Evolutionary conservation across 2,888 invertebrate species (phyloP).

Genomic region (Isoperla grammatica): DNA sequence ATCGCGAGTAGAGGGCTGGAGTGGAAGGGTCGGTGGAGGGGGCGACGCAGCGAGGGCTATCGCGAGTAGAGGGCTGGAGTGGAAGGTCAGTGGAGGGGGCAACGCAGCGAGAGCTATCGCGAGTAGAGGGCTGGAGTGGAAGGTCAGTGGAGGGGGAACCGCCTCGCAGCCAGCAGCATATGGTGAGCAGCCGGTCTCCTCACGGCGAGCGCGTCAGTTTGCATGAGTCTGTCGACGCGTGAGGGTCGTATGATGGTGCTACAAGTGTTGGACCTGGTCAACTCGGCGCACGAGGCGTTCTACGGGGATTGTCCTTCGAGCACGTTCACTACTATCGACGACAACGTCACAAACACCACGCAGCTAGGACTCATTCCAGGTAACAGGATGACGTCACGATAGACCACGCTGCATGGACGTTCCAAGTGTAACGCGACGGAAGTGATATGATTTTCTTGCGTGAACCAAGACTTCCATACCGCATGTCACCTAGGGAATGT

Average conservation of each 20-base stretch:
- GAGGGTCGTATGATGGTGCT: slow-evolving; percentile 54
- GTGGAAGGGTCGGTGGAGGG: too few relatives aligned
- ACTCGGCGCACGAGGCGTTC: slow-evolving; percentile 63
- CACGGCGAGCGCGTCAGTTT: slow-evolving; percentile 39
- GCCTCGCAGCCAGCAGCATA: slow-evolving; percentile 22
- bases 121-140: too few relatives aligned
- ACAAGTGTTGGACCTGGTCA: slow-evolving; percentile 61
- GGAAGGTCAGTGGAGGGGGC: too few relatives aligned
- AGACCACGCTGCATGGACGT: too few relatives aligned
- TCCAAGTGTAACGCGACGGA: too few relatives aligned
- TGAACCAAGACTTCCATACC: too few relatives aligned
- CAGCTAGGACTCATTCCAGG: slow-evolving; percentile 39
- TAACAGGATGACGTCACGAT: background rate
- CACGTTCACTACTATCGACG: slow-evolving; percentile 23
- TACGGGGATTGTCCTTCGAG: slow-evolving; percentile 56
- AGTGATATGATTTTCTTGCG: too few relatives aligned
- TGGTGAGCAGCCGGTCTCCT: slow-evolving; percentile 27
- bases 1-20: too few relatives aligned
- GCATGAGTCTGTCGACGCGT: slow-evolving; percentile 19
- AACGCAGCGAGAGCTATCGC: too few relatives aligned
- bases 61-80: too few relatives aligned
- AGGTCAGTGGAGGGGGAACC: slow-evolving; percentile 11
- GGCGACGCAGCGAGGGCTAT: too few relatives aligned
- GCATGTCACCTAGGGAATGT: too few relatives aligned
- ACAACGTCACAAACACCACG: slow-evolving; percentile 39